phyloP scores from a whole-genome alignment of 2,888 invertebrate species.

The Ennomos quercinarius region DNA sequence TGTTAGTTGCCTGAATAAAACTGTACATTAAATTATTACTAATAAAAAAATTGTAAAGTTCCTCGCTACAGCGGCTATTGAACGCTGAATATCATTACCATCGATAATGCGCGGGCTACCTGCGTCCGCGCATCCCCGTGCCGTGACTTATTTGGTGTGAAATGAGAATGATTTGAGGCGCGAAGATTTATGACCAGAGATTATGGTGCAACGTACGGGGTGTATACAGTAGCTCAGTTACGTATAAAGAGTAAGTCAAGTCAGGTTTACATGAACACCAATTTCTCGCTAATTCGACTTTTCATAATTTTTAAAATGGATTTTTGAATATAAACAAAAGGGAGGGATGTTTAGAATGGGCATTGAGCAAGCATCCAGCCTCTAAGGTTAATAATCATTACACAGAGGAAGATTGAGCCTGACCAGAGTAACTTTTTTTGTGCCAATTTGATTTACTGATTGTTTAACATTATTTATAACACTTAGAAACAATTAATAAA shows the following conservation, averaged over 20 bases:
- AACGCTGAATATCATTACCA: constrained; percentile 41
- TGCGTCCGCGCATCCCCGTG: constrained; percentile 45
- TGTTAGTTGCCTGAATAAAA: no score
- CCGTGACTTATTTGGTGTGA: constrained; percentile 77
- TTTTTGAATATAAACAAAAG: no score
- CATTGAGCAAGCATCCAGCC: no score
- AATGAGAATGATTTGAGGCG: constrained; percentile 74
- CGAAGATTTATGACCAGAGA: constrained; percentile 67
- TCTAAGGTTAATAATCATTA: no score
- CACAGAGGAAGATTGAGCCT: no score
- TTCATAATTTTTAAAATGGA: neutral
- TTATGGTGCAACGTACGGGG: constrained; percentile 42
- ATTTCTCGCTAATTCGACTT: neutral
- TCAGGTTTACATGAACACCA: no score
- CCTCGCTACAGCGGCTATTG: constrained; percentile 25
- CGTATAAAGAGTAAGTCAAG: neutral
- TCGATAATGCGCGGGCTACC: constrained; percentile 43
- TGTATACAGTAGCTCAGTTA: constrained; percentile 6
- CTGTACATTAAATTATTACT: no score
- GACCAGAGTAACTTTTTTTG: no score
- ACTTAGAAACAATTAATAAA: no score
- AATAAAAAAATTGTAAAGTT: neutral
- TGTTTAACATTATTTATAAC: no score
- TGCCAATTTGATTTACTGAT: no score
- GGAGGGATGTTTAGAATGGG: no score